phyloP scores from a whole-genome alignment of 2,797 vertebrate genomes.

The Lerista edwardsae region DNA sequence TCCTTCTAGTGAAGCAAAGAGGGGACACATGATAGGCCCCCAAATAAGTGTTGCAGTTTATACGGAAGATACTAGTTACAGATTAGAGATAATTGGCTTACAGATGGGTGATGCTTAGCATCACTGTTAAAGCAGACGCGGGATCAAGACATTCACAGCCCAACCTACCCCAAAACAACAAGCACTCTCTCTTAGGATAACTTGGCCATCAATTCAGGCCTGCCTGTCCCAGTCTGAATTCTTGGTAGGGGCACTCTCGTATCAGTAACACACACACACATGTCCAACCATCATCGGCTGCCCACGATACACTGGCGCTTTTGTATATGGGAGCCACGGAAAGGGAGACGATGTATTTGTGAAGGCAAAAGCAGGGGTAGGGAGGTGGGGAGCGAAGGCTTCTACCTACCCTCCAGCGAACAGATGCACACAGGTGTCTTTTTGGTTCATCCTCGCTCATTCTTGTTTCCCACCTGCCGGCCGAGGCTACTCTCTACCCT shows the following conservation, averaged over 20 bases:
- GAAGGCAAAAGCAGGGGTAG: neutral
- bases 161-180: neutral
- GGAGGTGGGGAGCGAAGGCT: too few species aligned
- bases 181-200: neutral
- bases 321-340: too few species aligned
- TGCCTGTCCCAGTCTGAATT: neutral
- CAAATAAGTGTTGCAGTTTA: too few species aligned
- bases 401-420: conserved; percentile 89
- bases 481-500: too few species aligned
- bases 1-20: too few species aligned
- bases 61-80: too few species aligned
- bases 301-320: neutral
- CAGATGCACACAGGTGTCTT: conserved; percentile 92
- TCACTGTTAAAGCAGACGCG: too few species aligned
- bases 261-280: neutral
- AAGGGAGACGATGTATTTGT: neutral
- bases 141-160: too few species aligned
- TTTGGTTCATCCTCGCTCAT: conserved; percentile 91
- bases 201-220: neutral
- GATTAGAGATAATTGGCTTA: too few species aligned
- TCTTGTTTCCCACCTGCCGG: conserved; percentile 75
- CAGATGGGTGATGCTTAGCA: too few species aligned
- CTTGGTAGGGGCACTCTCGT: neutral
- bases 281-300: neutral
- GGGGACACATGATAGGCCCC: too few species aligned